Conservation (phyloP, 2,797 vertebrate species). For the Rhynchonycteris naso region DNA sequence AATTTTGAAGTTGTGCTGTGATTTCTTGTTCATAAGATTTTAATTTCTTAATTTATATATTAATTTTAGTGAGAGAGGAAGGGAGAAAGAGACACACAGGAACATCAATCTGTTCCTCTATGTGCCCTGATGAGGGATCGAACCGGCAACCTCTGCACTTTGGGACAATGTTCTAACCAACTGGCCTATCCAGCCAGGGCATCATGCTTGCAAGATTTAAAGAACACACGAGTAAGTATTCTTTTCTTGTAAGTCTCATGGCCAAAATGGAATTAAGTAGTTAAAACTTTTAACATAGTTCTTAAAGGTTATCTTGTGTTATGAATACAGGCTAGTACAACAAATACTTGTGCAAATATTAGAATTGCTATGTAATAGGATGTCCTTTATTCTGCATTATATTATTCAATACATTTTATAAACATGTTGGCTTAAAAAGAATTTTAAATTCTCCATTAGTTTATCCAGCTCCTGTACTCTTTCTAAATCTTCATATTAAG, state of each 20-base stretch:
- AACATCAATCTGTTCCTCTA: too few species aligned
- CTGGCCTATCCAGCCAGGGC: too few species aligned
- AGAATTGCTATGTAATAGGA: conserved; percentile 6
- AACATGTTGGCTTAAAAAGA: neutral
- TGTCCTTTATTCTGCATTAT: conserved; percentile 13
- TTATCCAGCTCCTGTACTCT: neutral
- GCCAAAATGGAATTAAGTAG: conserved; percentile 10
- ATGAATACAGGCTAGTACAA: neutral
- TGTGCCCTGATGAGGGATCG: too few species aligned
- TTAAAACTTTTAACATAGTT: neutral
- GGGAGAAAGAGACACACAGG: too few species aligned
- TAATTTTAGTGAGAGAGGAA: too few species aligned
- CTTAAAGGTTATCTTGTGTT: conserved; percentile 5
- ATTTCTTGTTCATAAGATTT: neutral
- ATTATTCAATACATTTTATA: conserved; percentile 38
- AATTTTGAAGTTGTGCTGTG: neutral
- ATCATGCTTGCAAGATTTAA: neutral
- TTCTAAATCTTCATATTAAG: conserved; percentile 7
- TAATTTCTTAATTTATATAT: too few species aligned
- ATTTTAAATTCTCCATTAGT: neutral
- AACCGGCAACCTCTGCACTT: too few species aligned
- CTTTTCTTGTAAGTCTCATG: conserved; percentile 10
- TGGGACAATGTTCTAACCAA: too few species aligned
- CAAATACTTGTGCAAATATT: neutral
- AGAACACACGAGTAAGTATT: neutral